phyloP scores from a whole-genome alignment of 2,113 vertebrate genomes.

The Gambusia affinis region DNA sequence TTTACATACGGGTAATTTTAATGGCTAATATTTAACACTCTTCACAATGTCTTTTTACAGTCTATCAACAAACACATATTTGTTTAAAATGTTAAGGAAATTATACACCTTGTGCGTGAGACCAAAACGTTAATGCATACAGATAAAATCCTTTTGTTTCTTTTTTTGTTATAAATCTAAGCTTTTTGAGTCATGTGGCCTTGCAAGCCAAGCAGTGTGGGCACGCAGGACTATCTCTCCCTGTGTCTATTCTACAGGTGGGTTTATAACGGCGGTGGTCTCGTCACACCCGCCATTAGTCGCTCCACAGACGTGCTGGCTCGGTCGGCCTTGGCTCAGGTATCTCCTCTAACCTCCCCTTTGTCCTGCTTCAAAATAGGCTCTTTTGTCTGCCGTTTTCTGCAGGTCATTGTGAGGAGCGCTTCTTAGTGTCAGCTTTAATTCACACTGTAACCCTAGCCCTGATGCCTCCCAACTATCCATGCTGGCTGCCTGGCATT shows the following conservation, averaged over 20 bases:
- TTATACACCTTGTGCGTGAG: constrained; percentile 13
- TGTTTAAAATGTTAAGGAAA: background rate
- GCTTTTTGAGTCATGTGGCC: constrained; percentile 31
- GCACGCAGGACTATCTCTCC: constrained; percentile 57
- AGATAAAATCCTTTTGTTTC: constrained; percentile 40
- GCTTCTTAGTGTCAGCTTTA: constrained; percentile 90
- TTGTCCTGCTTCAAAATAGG: constrained; percentile 85
- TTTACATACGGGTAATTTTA: background rate
- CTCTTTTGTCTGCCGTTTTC: constrained; percentile 85
- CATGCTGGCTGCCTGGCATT: constrained; percentile 72
- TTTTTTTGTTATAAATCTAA: constrained; percentile 47
- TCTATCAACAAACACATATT: background rate
- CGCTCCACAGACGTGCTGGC: constrained; percentile 76
- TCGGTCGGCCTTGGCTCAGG: constrained; percentile 76
- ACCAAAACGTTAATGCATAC: constrained; percentile 26
- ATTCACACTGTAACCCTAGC: constrained; percentile 88
- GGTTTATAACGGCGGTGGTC: constrained; percentile 59
- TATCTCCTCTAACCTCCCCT: constrained; percentile 85
- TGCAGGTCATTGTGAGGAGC: constrained; percentile 85
- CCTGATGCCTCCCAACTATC: constrained; percentile 80
- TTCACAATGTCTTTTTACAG: background rate
- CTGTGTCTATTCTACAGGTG: constrained; percentile 47
- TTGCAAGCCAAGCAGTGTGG: constrained; percentile 29
- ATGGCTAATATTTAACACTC: background rate
- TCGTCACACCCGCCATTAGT: constrained; percentile 58